phyloP scores from a whole-genome alignment of 92 coral and sea anemone genomes.

The Porites cylindrica region DNA sequence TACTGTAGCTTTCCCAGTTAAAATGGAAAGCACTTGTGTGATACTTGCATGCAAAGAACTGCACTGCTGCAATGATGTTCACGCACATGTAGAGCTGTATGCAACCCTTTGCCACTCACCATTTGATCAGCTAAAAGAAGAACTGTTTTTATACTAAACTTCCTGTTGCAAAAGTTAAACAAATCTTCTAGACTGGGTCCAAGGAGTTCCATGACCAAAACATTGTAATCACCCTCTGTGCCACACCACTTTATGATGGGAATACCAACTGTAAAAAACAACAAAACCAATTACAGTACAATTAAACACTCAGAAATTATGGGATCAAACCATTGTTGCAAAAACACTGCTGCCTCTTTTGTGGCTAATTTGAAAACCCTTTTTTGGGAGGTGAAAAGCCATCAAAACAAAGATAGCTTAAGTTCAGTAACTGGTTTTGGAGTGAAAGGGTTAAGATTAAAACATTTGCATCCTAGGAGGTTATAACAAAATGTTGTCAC shows the following conservation, averaged over 20 bases:
- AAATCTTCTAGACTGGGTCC: constrained; percentile 99
- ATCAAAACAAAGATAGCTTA: too few species aligned
- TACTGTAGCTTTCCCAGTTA: too few species aligned
- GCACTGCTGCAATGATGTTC: neutral
- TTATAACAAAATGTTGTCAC: too few species aligned
- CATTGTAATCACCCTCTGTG: constrained; percentile 99
- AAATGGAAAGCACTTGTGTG: too few species aligned
- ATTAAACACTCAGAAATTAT: too few species aligned
- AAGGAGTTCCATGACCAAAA: constrained; percentile 97
- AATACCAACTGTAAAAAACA: constrained; percentile 83
- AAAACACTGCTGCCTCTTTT: neutral
- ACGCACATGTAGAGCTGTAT: neutral
- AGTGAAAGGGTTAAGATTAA: too few species aligned
- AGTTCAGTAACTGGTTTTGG: too few species aligned
- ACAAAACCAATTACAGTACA: neutral
- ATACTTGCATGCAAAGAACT: neutral
- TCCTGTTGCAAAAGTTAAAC: constrained; percentile 97
- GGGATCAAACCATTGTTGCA: neutral
- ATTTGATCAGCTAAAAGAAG: constrained; percentile 97
- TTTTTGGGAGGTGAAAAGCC: neutral
- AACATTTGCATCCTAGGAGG: too few species aligned
- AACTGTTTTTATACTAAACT: constrained; percentile 97
- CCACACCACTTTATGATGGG: constrained; percentile 99
- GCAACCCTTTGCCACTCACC: constrained; percentile 65
- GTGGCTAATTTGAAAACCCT: neutral